phyloP scores from a whole-genome alignment of 2,113 vertebrate genomes.

The Oreochromis niloticus region DNA sequence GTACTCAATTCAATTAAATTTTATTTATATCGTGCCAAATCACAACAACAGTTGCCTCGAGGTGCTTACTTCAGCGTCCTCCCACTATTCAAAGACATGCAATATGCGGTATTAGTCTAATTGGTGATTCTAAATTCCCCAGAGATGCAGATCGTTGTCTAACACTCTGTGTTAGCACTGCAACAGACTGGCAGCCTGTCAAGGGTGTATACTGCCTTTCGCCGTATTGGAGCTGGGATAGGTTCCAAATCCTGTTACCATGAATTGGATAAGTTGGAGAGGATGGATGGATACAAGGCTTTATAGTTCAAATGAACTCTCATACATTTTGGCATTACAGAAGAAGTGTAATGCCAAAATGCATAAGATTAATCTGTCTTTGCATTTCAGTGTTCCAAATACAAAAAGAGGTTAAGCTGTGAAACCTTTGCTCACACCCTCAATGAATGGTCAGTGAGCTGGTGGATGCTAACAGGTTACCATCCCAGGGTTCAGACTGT shows the following conservation, averaged over 20 bases:
- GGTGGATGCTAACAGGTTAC: neutral
- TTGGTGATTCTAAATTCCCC: neutral
- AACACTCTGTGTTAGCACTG: neutral
- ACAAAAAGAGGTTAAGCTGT: neutral
- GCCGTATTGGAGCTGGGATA: neutral
- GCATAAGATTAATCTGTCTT: neutral
- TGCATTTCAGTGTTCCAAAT: neutral
- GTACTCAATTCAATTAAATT: neutral
- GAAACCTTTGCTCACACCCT: neutral
- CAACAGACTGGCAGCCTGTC: neutral
- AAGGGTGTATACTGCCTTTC: neutral
- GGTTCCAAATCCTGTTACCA: neutral
- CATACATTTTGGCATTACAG: neutral
- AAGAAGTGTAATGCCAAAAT: neutral
- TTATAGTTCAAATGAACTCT: neutral
- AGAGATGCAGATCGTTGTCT: neutral
- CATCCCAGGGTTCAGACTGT: neutral
- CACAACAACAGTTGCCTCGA: neutral
- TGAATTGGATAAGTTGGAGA: neutral
- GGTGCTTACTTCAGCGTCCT: neutral
- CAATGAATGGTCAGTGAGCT: neutral
- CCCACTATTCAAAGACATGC: neutral
- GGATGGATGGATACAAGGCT: neutral
- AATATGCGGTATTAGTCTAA: neutral
- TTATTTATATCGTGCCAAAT: neutral